These are phyloP conservation scores for Itoplectis maculator DNA, from an alignment of 2,888 invertebrate genomes.

Conservation along the genomic window DNA sequence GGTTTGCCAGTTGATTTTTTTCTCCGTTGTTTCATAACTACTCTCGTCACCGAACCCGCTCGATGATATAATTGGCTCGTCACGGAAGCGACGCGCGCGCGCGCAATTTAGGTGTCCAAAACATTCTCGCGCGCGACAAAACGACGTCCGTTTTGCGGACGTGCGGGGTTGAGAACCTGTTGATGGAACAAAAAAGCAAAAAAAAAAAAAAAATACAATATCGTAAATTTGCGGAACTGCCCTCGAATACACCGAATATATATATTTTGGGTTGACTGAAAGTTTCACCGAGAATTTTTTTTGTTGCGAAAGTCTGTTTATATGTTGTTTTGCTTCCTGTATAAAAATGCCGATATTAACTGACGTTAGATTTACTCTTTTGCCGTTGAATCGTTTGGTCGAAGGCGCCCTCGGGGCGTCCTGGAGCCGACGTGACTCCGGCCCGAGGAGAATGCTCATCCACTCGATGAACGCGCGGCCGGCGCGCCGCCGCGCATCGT, in stretches of 20 bases:
- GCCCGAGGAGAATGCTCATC: slow-evolving; percentile 59
- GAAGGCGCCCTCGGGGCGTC: slow-evolving; percentile 34
- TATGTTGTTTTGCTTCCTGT: slow-evolving; percentile 1
- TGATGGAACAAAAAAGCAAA: background rate
- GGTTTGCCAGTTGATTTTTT: slow-evolving; percentile 47
- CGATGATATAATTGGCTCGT: slow-evolving; percentile 60
- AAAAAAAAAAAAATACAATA: too few species aligned
- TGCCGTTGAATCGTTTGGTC: slow-evolving; percentile 33
- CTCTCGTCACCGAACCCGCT: slow-evolving; percentile 53
- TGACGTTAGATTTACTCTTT: slow-evolving; percentile 46
- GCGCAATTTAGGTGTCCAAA: slow-evolving; percentile 17
- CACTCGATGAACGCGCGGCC: slow-evolving; percentile 53
- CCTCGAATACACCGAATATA: too few species aligned
- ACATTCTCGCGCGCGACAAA: slow-evolving; percentile 12
- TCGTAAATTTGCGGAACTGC: too few species aligned
- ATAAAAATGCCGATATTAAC: slow-evolving; percentile 29
- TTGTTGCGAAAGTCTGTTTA: background rate
- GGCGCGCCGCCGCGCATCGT: slow-evolving; percentile 13
- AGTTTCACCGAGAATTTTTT: background rate
- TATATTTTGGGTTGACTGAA: background rate
- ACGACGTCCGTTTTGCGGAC: background rate
- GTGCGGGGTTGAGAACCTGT: background rate
- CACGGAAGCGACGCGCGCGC: slow-evolving; percentile 15
- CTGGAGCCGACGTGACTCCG: slow-evolving; percentile 37
- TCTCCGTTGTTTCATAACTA: slow-evolving; percentile 46